Evolutionary conservation across 2,888 invertebrate species (phyloP), one percentile per base, ranked within the genome.

Genomic region (Hirtodrosophila trivittata): DNA sequence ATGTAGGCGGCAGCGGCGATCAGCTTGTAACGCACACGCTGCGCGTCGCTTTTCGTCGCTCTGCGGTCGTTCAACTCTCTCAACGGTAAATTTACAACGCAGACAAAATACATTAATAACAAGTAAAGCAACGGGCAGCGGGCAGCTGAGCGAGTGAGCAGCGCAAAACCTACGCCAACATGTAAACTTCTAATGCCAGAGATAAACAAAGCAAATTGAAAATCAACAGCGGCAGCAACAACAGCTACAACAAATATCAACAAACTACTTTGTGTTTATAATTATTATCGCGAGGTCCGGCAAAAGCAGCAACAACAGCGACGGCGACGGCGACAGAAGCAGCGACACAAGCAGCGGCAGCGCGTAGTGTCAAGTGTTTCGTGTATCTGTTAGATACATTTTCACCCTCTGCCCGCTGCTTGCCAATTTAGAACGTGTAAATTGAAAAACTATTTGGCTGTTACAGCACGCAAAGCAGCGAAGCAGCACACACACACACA

Each of bases 101-200:
- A 51, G 49, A 21, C 57, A 41, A 28, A 43, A 28, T 13, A 43
- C 26, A 43, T 30, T 28, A 43, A 12, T 35, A 35, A 49, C 26
- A 47, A 41, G 8, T 4, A 41, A 45, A 45, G 5, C 13, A 13
- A 30, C 9, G 18, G 13, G 12, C 12, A 37, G 37, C 12, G 3
- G 8, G 32, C 32, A 32, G 32, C 32, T 5, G 10, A 32, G 32
- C 18, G 5, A 21, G 3, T 21, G 18, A 21, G 18, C 5, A 21
- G 5, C 18, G 5, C 14, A 50, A 65, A 75, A 76, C 87, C 84
- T 86, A 87, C 88, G 86, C 87, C 83, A 87, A 87, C 82, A 85
- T 84, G 84, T 87, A 87, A 84, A 85, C 83, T 87, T 82, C 86
- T 84, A 87, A 81, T 41, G 82, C 70, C 54, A 87, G 87, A 87